Evolutionary conservation across 2,797 vertebrate species (phyloP).

Genomic region (Pseudocheirus occidentalis): DNA sequence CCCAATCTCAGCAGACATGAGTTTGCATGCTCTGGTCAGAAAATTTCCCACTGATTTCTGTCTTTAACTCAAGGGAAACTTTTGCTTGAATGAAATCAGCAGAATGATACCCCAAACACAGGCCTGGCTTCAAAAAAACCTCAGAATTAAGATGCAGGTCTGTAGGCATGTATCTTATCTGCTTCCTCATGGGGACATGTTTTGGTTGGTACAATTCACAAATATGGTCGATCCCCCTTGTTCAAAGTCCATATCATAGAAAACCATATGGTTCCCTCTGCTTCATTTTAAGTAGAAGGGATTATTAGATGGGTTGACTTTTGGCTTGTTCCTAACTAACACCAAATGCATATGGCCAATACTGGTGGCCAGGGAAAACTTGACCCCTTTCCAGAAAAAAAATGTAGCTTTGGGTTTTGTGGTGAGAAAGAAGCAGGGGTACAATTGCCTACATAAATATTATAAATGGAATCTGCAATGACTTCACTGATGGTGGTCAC

Average conservation of each 20-base stretch:
- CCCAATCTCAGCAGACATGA: background rate
- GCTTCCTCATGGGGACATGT: background rate
- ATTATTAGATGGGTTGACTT: background rate
- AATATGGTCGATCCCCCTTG: background rate
- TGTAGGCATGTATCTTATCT: background rate
- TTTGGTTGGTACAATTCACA: background rate
- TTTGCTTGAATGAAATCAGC: background rate
- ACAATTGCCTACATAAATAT: background rate
- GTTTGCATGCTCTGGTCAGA: background rate
- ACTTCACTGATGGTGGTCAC: slow-evolving; percentile 15
- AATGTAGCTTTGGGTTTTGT: background rate
- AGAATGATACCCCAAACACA: background rate
- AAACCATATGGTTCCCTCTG: background rate
- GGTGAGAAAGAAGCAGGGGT: background rate
- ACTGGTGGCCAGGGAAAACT: background rate
- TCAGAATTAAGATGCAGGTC: background rate
- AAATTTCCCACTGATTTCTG: background rate
- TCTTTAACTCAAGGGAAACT: background rate
- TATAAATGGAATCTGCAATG: background rate
- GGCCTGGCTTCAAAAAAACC: background rate
- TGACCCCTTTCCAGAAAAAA: background rate
- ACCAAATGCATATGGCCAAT: background rate
- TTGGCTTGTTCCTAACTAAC: background rate
- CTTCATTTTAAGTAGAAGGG: background rate
- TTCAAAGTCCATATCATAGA: background rate